A percentile compares a stretch with the other conserved stretches of the same genome.
Conservation (phyloP, 2,113 vertebrate species). For the Calidris pugnax region DNA sequence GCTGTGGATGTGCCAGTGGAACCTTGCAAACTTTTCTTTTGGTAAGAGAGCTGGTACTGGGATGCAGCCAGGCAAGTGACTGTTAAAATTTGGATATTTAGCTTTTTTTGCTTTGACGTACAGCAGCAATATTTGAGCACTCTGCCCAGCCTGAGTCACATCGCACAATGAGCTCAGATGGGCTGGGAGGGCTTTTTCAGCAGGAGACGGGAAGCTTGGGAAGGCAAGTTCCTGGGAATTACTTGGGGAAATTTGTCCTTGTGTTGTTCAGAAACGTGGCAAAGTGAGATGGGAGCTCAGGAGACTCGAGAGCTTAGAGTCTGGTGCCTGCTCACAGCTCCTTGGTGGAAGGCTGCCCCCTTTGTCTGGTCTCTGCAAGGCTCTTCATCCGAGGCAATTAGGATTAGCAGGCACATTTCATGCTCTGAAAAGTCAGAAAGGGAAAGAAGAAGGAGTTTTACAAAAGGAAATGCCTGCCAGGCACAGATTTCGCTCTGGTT, state of each 20-base stretch:
- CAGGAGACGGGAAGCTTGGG: background rate
- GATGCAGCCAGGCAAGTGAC: background rate
- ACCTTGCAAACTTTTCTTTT: background rate
- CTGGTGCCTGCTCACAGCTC: background rate
- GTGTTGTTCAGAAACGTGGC: background rate
- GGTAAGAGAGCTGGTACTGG: background rate
- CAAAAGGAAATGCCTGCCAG: conserved; percentile 55
- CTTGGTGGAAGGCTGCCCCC: conserved; percentile 6
- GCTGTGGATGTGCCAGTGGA: background rate
- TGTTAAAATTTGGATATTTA: background rate
- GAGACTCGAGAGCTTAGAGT: background rate
- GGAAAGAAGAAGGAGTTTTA: conserved; percentile 44
- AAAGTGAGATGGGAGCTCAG: background rate
- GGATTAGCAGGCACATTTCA: conserved; percentile 68
- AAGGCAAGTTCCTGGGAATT: background rate
- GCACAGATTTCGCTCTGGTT: conserved; percentile 37
- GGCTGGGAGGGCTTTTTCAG: background rate
- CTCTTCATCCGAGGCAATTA: conserved; percentile 41
- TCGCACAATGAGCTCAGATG: background rate
- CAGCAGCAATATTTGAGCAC: background rate
- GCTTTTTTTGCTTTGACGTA: background rate
- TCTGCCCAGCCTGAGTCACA: background rate
- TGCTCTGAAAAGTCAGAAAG: conserved; percentile 75
- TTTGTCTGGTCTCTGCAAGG: conserved; percentile 27
- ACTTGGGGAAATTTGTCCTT: background rate